phyloP scores from a whole-genome alignment of 37 sponge, comb jelly and placozoan genomes.

The Beroe ovata region DNA sequence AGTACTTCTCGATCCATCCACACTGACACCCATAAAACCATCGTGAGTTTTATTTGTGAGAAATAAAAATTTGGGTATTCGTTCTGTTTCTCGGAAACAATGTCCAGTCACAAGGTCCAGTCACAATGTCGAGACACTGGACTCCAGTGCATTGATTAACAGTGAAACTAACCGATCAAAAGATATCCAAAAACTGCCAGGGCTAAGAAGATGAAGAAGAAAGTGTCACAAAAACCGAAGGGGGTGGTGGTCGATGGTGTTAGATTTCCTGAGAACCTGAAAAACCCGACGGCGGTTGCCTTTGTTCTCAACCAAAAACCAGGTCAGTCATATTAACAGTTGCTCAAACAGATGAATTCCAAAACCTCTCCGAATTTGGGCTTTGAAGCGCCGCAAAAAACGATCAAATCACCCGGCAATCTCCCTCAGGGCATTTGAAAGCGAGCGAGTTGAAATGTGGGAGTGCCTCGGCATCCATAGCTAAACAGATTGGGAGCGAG shows the following conservation, averaged over 20 bases:
- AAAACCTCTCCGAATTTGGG: no score
- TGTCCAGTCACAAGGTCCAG: no score
- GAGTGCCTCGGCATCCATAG: neutral
- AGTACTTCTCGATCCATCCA: conserved; percentile 28
- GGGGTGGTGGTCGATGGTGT: conserved; percentile 68
- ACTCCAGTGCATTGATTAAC: no score
- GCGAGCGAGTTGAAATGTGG: conserved; percentile 51
- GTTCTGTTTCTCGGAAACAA: no score
- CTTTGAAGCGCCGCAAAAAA: no score
- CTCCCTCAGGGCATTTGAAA: conserved; percentile 56
- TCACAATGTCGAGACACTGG: no score
- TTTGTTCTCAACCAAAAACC: conserved; percentile 75
- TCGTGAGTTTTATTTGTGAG: no score
- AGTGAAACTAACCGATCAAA: no score
- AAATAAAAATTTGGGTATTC: no score
- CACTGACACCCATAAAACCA: conserved; percentile 23
- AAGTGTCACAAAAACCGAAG: neutral
- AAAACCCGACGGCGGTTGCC: conserved; percentile 73
- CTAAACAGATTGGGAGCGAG: conserved; percentile 54
- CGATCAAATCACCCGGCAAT: no score
- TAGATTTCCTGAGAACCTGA: conserved; percentile 72
- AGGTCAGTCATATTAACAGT: conserved; percentile 60
- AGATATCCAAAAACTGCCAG: neutral
- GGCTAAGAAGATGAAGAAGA: conserved; percentile 6
- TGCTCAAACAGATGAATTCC: no score